phyloP scores from a whole-genome alignment of 2,113 vertebrate species.

The Lutjanus erythropterus region DNA sequence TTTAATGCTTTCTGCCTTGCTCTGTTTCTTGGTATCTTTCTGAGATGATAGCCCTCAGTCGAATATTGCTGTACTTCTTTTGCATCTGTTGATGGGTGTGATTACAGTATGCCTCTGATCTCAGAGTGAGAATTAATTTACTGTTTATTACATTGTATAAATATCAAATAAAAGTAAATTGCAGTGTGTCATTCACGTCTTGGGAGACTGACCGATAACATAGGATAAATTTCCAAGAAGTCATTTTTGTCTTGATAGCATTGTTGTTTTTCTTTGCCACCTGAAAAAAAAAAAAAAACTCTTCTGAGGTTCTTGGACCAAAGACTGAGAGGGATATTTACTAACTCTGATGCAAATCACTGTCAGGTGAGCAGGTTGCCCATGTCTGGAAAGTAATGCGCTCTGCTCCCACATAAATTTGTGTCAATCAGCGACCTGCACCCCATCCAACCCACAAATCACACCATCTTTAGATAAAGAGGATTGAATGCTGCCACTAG shows the following conservation, averaged over 20 bases:
- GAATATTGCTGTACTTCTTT: constrained; percentile 39
- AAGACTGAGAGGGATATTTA: too few relatives aligned
- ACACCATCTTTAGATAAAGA: too few relatives aligned
- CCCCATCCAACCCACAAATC: too few relatives aligned
- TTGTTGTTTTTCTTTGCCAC: too few relatives aligned
- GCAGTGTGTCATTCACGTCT: neutral
- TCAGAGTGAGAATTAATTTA: constrained; percentile 37
- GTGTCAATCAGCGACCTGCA: too few relatives aligned
- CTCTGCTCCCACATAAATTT: too few relatives aligned
- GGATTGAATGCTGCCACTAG: neutral
- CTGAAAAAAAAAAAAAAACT: too few relatives aligned
- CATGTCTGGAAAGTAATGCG: too few relatives aligned
- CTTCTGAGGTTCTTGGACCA: too few relatives aligned
- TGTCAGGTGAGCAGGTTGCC: too few relatives aligned
- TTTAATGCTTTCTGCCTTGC: constrained; percentile 59
- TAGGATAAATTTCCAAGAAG: neutral
- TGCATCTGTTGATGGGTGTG: constrained; percentile 23
- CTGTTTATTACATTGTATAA: constrained; percentile 23
- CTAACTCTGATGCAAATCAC: too few relatives aligned
- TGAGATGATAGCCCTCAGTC: constrained; percentile 45
- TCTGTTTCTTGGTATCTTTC: constrained; percentile 41
- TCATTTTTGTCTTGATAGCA: too few relatives aligned
- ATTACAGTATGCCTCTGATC: constrained; percentile 11
- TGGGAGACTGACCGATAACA: neutral
- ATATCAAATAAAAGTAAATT: neutral